These are phyloP conservation scores for Hippocampus zosterae DNA, from an alignment of 2,113 vertebrate species.

Conservation along the genomic window DNA sequence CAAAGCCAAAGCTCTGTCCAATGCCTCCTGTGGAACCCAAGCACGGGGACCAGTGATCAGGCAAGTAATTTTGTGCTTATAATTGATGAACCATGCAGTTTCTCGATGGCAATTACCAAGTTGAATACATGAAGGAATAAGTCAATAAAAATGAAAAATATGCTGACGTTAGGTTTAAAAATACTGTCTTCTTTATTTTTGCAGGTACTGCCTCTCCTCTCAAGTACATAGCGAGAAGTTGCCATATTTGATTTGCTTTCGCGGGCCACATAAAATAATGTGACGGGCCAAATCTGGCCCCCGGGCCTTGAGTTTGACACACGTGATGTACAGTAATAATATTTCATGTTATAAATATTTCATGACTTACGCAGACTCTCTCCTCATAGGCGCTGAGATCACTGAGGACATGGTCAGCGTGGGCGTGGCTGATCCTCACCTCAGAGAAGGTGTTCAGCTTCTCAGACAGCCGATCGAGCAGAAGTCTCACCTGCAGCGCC, in stretches of 20 bases:
- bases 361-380: constrained; percentile 77
- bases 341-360: too few relatives aligned
- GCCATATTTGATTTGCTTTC: too few relatives aligned
- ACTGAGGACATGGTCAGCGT: constrained; percentile 83
- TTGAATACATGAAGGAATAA: too few relatives aligned
- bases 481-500: constrained; percentile 77
- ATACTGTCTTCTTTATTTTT: too few relatives aligned
- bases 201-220: too few relatives aligned
- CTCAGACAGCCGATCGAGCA: constrained; percentile 79
- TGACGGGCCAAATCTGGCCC: too few relatives aligned
- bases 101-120: neutral
- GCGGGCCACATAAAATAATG: too few relatives aligned
- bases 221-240: too few relatives aligned
- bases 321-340: too few relatives aligned
- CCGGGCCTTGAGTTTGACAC: too few relatives aligned
- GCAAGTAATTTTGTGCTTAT: neutral
- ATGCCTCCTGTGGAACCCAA: constrained; percentile 70
- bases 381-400: constrained; percentile 83
- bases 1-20: constrained; percentile 76
- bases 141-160: too few relatives aligned
- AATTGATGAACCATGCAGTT: neutral
- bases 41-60: neutral
- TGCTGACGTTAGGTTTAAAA: too few relatives aligned
- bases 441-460: constrained; percentile 80
- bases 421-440: constrained; percentile 85